A percentile compares a stretch with the other conserved stretches of the same genome.
Evolutionary conservation across 2,888 invertebrate species (phyloP).

Genomic region (Caenorhabditis panamensis): DNA sequence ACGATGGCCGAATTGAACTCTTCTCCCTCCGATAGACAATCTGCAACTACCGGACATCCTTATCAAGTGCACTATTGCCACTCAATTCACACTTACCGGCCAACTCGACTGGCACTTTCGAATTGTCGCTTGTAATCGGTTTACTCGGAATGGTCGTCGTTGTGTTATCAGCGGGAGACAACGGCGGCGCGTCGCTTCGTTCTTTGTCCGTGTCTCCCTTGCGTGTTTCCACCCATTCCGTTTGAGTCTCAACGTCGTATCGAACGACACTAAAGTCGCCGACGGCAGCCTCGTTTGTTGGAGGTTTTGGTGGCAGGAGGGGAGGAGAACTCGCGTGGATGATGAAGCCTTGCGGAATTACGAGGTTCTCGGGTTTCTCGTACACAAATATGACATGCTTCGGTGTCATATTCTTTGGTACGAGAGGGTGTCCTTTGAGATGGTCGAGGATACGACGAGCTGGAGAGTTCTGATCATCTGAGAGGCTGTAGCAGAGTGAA

Average conservation of each 20-base stretch:
- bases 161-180: slow-evolving; percentile 18
- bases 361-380: slow-evolving; percentile 7
- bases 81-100: slow-evolving; percentile 28
- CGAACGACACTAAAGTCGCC: slow-evolving; percentile 46
- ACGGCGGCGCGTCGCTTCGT: slow-evolving; percentile 9
- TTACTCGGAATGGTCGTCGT: slow-evolving; percentile 11
- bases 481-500: slow-evolving; percentile 16
- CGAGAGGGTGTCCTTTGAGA: slow-evolving; percentile 2
- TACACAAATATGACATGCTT: slow-evolving; percentile 22
- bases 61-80: slow-evolving; percentile 17
- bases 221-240: slow-evolving; percentile 21
- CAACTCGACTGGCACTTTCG: slow-evolving; percentile 6
- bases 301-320: not conserved
- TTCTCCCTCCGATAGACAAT: not conserved
- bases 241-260: slow-evolving; percentile 38
- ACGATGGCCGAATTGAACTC: slow-evolving; percentile 6
- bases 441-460: slow-evolving; percentile 11
- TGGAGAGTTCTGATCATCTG: slow-evolving; percentile 6
- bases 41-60: slow-evolving; percentile 17
- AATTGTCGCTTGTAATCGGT: slow-evolving; percentile 13
- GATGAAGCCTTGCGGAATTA: not conserved
- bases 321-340: not conserved
- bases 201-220: slow-evolving; percentile 24
- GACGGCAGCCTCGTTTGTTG: slow-evolving; percentile 5
- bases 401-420: slow-evolving; percentile 17